Percentiles rank a stretch among this genome's conserved stretches.
Evolutionary conservation across 2,797 vertebrate genomes (phyloP).

Genomic region (Diplodus puntazzo): DNA sequence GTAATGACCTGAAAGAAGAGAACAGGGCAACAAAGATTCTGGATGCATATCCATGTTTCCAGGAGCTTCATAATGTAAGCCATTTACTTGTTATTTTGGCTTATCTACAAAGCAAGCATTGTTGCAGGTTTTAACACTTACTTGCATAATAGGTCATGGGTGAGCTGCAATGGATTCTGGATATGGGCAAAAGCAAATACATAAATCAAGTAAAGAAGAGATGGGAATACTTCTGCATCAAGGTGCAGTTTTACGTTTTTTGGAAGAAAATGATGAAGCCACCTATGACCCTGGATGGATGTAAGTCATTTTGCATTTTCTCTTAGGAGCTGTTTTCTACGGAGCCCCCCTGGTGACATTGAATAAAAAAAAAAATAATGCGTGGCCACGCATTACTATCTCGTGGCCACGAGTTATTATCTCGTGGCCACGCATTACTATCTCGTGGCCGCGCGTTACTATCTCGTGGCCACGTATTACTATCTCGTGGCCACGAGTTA

Average conservation of each 20-base stretch:
- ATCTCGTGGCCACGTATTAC: no score
- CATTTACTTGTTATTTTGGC: neutral
- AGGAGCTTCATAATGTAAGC: constrained; percentile 33
- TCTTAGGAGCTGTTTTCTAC: neutral
- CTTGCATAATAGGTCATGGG: constrained; percentile 4
- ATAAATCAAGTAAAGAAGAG: constrained; percentile 12
- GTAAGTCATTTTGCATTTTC: neutral
- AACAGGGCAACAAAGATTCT: constrained; percentile 13
- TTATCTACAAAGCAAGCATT: neutral
- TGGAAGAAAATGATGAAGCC: neutral
- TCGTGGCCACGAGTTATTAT: no score
- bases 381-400: no score
- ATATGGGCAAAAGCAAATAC: neutral
- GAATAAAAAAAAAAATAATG: no score
- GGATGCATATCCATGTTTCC: constrained; percentile 30
- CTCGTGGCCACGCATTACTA: no score
- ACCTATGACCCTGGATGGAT: neutral
- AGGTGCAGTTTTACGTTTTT: neutral
- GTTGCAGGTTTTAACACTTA: neutral
- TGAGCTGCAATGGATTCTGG: neutral
- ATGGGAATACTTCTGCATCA: neutral
- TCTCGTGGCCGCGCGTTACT: no score
- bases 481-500: no score
- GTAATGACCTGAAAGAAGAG: constrained; percentile 18
- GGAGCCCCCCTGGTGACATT: no score